phyloP scores from a whole-genome alignment of 1,140 invertebrate species.

The Bilobella aurantiaca region DNA sequence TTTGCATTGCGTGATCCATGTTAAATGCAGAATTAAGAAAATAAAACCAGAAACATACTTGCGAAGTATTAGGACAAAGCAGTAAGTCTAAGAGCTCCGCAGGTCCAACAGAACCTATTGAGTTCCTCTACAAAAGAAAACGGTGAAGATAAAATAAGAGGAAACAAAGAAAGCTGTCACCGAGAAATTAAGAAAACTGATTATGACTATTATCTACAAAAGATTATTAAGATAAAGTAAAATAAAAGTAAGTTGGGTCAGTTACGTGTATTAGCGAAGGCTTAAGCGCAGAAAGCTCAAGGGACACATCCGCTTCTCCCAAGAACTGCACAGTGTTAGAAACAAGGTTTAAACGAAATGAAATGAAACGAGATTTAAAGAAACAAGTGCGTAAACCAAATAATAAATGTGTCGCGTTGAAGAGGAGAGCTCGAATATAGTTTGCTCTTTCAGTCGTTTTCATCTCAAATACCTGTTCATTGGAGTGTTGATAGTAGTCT shows the following conservation, averaged over 20 bases:
- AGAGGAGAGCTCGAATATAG: no score
- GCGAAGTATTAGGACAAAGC: constrained; percentile 7
- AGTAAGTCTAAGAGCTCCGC: constrained; percentile 12
- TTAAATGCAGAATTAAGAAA: not conserved
- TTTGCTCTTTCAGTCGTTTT: no score
- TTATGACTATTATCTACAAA: no score
- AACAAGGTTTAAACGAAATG: not conserved
- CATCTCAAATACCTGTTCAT: constrained; percentile 23
- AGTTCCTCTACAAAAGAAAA: constrained; percentile 13
- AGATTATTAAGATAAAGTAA: not conserved
- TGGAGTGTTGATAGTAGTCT: constrained; percentile 26
- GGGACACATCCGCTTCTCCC: constrained; percentile 5
- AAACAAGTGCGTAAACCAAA: not conserved
- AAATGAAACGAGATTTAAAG: not conserved
- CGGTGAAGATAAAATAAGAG: not conserved
- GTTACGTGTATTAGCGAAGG: constrained; percentile 13
- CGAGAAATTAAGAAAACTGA: no score
- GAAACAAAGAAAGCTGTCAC: not conserved
- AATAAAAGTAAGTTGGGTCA: not conserved
- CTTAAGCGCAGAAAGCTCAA: constrained; percentile 27
- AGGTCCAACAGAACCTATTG: constrained; percentile 10
- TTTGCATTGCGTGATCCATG: no score
- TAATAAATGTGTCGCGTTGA: no score
- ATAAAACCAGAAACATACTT: constrained; percentile 13
- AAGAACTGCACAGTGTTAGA: not conserved